These are phyloP conservation scores for Lepus americanus DNA, from an alignment of 2,113 vertebrate species.

Conservation along the genomic window DNA sequence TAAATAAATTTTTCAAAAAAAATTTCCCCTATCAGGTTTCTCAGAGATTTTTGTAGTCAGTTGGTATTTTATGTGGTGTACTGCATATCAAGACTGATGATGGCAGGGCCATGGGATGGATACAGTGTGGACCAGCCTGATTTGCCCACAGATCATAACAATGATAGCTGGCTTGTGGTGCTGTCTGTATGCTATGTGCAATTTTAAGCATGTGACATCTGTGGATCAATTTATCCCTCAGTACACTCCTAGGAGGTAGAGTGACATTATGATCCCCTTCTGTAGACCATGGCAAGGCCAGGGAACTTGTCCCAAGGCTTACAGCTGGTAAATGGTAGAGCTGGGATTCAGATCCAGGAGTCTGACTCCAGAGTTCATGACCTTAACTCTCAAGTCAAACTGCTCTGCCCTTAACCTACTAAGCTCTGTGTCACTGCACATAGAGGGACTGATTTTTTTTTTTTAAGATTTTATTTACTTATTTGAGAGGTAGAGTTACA, in stretches of 20 bases:
- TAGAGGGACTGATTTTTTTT: background rate
- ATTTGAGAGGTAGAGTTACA: no score
- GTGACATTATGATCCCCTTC: background rate
- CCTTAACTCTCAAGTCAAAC: background rate
- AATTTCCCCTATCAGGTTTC: background rate
- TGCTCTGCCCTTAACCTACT: background rate
- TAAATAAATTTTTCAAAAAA: no score
- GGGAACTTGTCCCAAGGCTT: background rate
- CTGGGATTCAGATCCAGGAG: background rate
- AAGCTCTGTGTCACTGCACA: background rate
- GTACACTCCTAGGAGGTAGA: background rate
- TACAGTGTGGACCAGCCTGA: background rate
- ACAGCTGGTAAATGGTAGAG: background rate
- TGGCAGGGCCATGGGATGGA: background rate
- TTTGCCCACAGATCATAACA: constrained; percentile 12
- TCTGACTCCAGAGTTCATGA: background rate
- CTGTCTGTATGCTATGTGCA: background rate
- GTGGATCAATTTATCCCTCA: background rate
- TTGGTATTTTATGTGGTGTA: background rate
- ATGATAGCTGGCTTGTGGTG: background rate
- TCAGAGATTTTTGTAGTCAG: background rate
- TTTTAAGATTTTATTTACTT: no score
- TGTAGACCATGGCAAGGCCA: background rate
- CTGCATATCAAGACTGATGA: background rate
- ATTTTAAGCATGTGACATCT: background rate